Evolutionary conservation across 2,797 vertebrate genomes (phyloP).

Genomic region (Intellagama lesueurii): DNA sequence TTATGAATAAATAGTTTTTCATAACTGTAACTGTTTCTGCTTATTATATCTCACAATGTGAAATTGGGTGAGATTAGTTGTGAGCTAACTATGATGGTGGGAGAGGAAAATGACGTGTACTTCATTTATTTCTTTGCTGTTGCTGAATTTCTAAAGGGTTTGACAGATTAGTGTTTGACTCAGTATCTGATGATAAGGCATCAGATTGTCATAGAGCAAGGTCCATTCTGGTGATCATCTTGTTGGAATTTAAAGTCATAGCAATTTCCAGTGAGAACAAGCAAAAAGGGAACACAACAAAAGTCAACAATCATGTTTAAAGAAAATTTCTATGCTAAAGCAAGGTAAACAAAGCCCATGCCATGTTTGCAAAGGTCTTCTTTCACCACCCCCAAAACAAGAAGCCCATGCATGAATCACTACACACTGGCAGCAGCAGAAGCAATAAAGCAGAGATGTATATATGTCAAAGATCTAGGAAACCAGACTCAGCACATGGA

Average conservation of each 20-base stretch:
- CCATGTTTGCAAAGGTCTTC: not conserved
- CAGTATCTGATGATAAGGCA: not conserved
- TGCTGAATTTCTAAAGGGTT: not conserved
- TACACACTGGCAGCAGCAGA: not conserved
- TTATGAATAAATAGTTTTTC: no score
- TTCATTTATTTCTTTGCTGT: not conserved
- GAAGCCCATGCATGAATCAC: not conserved
- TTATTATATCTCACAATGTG: not conserved
- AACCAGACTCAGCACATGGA: not conserved
- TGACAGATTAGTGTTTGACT: slow-evolving; percentile 9
- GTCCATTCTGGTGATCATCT: not conserved
- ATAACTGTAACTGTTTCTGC: not conserved
- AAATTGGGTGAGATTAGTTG: not conserved
- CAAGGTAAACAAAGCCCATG: not conserved
- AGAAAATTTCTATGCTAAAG: no score
- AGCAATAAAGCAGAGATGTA: not conserved
- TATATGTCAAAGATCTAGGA: not conserved
- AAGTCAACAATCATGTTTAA: no score
- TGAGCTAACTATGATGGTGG: not conserved
- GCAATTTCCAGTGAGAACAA: not conserved
- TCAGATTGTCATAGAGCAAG: not conserved
- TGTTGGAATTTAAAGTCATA: not conserved
- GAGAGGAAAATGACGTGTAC: not conserved
- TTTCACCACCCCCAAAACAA: not conserved
- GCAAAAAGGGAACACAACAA: not conserved